Conservation (phyloP, 1,140 invertebrate genomes). For the Cyrtorhinus lividipennis region DNA sequence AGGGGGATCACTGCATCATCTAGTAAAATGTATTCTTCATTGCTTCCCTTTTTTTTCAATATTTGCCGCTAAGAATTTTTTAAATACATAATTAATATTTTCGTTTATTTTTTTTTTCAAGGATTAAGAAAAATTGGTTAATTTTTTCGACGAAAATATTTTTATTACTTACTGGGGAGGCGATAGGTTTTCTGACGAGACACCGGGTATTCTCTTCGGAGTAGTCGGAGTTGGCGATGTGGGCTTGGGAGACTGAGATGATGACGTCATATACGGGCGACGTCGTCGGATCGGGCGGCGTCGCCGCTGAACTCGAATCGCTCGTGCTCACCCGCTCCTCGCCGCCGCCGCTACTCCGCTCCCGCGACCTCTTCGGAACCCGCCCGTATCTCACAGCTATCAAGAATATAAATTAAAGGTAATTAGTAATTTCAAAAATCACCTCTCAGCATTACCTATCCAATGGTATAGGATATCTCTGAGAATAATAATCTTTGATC, state of each 20-base stretch:
- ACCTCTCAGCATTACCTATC: not conserved
- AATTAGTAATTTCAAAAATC: not conserved
- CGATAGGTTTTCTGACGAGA: slow-evolving; percentile 53
- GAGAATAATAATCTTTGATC: too few species aligned
- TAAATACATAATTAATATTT: too few species aligned
- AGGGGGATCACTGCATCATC: too few species aligned
- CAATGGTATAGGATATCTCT: too few species aligned
- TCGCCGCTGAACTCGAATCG: slow-evolving; percentile 25
- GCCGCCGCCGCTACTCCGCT: slow-evolving; percentile 40
- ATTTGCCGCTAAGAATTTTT: too few species aligned
- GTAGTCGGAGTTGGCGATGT: slow-evolving; percentile 76
- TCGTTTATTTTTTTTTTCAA: too few species aligned
- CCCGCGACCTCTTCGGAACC: slow-evolving; percentile 82
- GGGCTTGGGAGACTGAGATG: slow-evolving; percentile 74
- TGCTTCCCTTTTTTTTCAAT: too few species aligned
- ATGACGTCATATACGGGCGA: slow-evolving; percentile 66
- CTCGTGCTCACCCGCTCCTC: slow-evolving; percentile 28
- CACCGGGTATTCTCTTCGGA: slow-evolving; percentile 68
- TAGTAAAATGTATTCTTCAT: too few species aligned
- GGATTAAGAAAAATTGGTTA: too few species aligned
- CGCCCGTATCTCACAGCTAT: slow-evolving; percentile 90
- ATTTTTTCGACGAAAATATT: too few species aligned
- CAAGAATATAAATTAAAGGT: slow-evolving; percentile 17
- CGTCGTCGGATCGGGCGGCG: slow-evolving; percentile 23
- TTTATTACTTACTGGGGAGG: slow-evolving; percentile 46